Base-by-base conservation (phyloP, 2,797 vertebrate genomes). In the Danio tinwini region DNA sequence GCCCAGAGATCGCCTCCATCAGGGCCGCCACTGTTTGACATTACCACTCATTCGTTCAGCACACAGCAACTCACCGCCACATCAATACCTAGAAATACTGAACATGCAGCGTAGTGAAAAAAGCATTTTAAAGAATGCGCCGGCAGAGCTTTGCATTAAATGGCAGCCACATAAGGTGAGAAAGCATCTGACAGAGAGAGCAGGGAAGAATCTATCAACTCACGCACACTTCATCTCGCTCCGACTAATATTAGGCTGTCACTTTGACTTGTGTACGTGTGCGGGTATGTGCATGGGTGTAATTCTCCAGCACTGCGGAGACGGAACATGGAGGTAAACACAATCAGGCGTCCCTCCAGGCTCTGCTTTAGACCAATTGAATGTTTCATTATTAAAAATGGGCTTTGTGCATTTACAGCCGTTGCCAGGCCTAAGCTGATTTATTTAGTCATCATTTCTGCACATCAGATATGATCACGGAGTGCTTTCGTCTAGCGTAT, bases 401-500 rank as follows among this genome's bases (percentile, higher is more conserved):
- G 84, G 84, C 61, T 72, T 69, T 62, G 80, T 81, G 45, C 79
- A 86, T 89, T 88, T 89, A 87, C 81, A 83, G 72, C 86, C 81
- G 87, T 85, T 67, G 84, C 81, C 29, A 70, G 37, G 19, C 21
- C 81, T 85, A 84, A 83, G 74, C 75, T 76, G 72, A 82, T 90
- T 89, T 84, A 87, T 86, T 86, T 84, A 86, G 76, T 81, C 81
- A 81, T 88, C 85, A 90, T 29, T 90, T 90, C 87, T 74, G 84
- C 84, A 88, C 88, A 84, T 88, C 87, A 80, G 65, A 87, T 86
- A 85, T 55, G 61, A 85, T 88, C 87, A 86, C 53, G 64, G 81
- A 85, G 76, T 83, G 84, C 80, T 77, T 82, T 10, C 55, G 70
- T 81, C 81, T 65, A 40, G 74, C 47, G 77, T 52, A 74, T 70